Base-by-base conservation (phyloP, 2,113 vertebrate species). In the Melospiza georgiana region DNA sequence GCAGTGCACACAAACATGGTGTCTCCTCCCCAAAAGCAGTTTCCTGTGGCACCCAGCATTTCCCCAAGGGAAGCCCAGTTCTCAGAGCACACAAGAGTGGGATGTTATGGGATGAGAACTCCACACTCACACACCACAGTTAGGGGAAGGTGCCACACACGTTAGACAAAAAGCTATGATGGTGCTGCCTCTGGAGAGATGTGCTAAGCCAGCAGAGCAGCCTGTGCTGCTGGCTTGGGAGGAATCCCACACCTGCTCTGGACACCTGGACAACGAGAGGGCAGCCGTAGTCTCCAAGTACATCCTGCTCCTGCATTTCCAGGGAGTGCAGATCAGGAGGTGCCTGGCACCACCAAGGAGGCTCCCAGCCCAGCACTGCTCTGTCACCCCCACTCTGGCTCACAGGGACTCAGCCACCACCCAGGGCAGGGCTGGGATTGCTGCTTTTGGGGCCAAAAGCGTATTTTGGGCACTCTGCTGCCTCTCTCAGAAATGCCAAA, bases 11-110 rank as follows among this genome's bases (percentile, higher is more conserved):
- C 43, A 51, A 65, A 43, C 12, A 8, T 0, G 0, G 5, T 4
- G 1, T 5, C 9, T 13, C 3, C 0, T 4, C 43, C 51, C 12
- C 20, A 24, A 2, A 57, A 39, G 3, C 9, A 17, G 43, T 37
- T 67, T 48, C 20, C 16, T n/a, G 21, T 17, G 39, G 2, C 15
- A 48, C 59, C 66, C 51, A 49, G 74, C 95, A 94, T 96, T 97
- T 98, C 97, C 97, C 95, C 98, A 98, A 98, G 97, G 84, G 97
- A 98, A 98, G 97, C 97, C 97, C 94, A 96, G 95, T 95, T 96
- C 94, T 95, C 76, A 46, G 74, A 89, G 91, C 83, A 80, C 65
- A 97, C 91, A 13, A 12, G 54, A 57, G 77, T 4, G 90, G 69
- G 94, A 96, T 96, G 93, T 93, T 96, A 97, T 86, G 95, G 95